Evolutionary conservation across 2,797 vertebrate genomes (phyloP), one percentile per base, ranked within the genome.

Genomic region (Tympanoctomys barrerae): DNA sequence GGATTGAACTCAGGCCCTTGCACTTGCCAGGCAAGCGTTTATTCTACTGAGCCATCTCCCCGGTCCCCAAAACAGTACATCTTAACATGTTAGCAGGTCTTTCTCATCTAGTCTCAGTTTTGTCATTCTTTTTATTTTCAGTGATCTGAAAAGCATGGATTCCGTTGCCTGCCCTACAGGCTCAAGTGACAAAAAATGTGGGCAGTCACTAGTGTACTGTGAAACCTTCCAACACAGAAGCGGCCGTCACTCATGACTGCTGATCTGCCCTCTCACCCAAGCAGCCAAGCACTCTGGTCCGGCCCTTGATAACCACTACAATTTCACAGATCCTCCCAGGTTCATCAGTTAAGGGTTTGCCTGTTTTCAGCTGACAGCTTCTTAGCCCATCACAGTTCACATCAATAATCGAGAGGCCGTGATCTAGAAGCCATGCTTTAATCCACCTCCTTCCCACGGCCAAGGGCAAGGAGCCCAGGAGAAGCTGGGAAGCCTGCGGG

Each of bases 91-190:
- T 49, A 49, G 7, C 49, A 26, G 61, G 2, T 46, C 54, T 66
- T 82, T 66, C 61, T 62, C 13, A 24, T 85, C 57, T 75, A 70
- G 24, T 7, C 62, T 68, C 75, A 11, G 18, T 49, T 54, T 64
- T n/a, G 24, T 81, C 7, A 52, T n/a, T 77, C 36, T 31, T 89
- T 79, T 96, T 81, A 82, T 84, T 94, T 87, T 89, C 66, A 81
- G 9, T 73, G 22, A 71, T 88, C 18, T 36, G 16, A 66, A 62
- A 70, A 33, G 26, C 68, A 22, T 39, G 22, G 71, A 71, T 81
- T 57, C 75, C 3, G 79, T 36, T 52, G 14, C 36, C 61, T 80
- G 49, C 36, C 54, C 39, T n/a, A 62, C n/a, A 64, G 62, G 59
- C 71, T 83, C 36, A 36, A 24, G 39, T 71, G 87, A 64, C 89